These are phyloP conservation scores for Mesorhabditis belari DNA, from an alignment of 2,888 invertebrate genomes.

Conservation along the genomic window DNA sequence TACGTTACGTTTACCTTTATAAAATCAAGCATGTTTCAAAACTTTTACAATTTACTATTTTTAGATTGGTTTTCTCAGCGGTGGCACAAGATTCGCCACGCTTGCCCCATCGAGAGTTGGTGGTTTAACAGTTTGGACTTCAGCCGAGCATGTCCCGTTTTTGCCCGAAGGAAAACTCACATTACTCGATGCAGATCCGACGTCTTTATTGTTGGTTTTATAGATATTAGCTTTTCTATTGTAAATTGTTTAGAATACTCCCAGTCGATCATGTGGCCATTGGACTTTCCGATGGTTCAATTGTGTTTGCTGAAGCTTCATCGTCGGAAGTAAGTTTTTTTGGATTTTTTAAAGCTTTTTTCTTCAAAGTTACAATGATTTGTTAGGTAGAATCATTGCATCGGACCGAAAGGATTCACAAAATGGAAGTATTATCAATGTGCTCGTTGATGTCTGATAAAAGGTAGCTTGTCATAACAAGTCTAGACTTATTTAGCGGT, in stretches of 20 bases:
- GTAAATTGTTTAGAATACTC: not conserved
- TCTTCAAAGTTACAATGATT: not conserved
- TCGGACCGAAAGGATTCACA: not conserved
- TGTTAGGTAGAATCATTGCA: no score
- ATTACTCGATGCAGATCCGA: not conserved
- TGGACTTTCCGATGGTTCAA: not conserved
- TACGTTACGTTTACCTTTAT: no score
- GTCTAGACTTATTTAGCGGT: no score
- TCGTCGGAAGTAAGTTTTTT: no score
- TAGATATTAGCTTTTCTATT: not conserved
- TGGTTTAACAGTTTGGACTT: not conserved
- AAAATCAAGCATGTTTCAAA: no score
- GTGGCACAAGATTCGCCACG: not conserved
- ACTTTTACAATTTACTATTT: no score
- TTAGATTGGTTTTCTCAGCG: not conserved
- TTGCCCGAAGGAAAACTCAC: not conserved
- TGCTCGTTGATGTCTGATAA: not conserved
- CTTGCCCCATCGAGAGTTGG: not conserved
- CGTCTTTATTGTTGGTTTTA: not conserved
- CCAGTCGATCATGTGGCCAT: not conserved
- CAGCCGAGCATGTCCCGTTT: not conserved
- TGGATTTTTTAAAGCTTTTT: not conserved
- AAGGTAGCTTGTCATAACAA: no score
- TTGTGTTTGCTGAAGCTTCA: not conserved
- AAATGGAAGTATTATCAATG: not conserved